Evolutionary conservation across 2,888 invertebrate species (phyloP).

Genomic region (Chalcis sispes): DNA sequence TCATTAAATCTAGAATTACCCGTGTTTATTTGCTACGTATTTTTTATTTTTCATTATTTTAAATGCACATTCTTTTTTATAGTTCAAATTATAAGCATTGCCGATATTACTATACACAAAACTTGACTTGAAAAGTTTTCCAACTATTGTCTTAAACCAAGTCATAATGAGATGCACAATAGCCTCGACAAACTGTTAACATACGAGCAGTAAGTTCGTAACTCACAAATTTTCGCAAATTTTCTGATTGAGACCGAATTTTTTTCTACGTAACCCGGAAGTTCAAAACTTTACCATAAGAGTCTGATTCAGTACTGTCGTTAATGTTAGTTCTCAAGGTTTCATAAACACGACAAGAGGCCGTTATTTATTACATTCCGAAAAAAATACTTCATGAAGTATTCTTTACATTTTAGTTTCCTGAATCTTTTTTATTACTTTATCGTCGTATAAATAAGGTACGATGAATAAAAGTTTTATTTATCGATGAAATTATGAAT

Average conservation of each 20-base stretch:
- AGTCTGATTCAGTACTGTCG: slow-evolving; percentile 4
- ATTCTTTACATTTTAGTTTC: slow-evolving; percentile 3
- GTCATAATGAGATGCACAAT: neutral
- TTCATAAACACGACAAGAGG: neutral
- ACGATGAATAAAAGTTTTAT: neutral
- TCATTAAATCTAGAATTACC: too few species aligned
- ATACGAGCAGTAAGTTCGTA: neutral
- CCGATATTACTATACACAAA: too few species aligned
- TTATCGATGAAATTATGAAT: neutral
- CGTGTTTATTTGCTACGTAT: too few species aligned
- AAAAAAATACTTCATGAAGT: slow-evolving; percentile 1
- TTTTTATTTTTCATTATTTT: too few species aligned
- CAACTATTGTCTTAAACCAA: too few species aligned
- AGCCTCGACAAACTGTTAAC: neutral
- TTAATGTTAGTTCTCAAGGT: slow-evolving; percentile 22
- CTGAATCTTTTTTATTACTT: neutral
- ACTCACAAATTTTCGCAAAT: neutral
- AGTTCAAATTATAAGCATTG: too few species aligned
- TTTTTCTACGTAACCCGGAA: slow-evolving; percentile 12
- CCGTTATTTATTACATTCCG: neutral
- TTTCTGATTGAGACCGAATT: neutral
- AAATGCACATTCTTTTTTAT: too few species aligned
- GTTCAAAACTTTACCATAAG: neutral
- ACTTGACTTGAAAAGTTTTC: too few species aligned
- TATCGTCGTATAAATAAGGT: neutral